Evolutionary conservation across 2,113 vertebrate genomes (phyloP), one percentile per base, ranked within the genome.

Genomic region (human): DNA sequence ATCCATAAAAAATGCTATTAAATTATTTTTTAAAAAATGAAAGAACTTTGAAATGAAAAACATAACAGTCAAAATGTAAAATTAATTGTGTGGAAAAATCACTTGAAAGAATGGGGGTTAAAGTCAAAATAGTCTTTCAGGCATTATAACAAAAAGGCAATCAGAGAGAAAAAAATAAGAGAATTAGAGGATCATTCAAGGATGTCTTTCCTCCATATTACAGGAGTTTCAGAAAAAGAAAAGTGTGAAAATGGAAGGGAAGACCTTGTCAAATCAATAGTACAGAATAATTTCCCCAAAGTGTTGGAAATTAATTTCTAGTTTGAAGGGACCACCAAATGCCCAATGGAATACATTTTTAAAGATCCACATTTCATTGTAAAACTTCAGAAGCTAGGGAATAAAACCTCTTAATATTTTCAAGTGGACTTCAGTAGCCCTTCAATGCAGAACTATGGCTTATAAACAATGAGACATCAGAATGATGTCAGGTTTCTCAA

Each of bases 111-210:
- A 50, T 35, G 16, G 23, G 94, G 32, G 8, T 64, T 78, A 83
- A 96, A 89, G 30, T 55, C 38, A 85, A 91, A 78, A 70, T 82
- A 76, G 68, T 50, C n/a, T 76, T 97, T 73, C 70, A 84, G 48
- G 48, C 7, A 79, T 68, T 80, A 17, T 83, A 82, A 45, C 40
- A 80, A 80, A 78, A 86, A 72, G 3, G 11, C 17, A 88, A 93
- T 23, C 79, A 1, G 20, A 82, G 30, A 59, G 9, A 83, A 89
- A 86, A 87, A 82, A 6, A 52, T 30, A 40, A 64, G 5, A 89
- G 43, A 59, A 82, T 43, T 66, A 22, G 17, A 72, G 76, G 10
- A 38, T n/a, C 8, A 76, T 70, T 81, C 25, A 78, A 61, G 40
- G 8, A 59, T 68, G 3, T 38, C 38, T 92, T 68, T 73, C 30